Evolutionary conservation across 2,888 invertebrate genomes (phyloP).

Genomic region (Chymomyza fuscimana): DNA sequence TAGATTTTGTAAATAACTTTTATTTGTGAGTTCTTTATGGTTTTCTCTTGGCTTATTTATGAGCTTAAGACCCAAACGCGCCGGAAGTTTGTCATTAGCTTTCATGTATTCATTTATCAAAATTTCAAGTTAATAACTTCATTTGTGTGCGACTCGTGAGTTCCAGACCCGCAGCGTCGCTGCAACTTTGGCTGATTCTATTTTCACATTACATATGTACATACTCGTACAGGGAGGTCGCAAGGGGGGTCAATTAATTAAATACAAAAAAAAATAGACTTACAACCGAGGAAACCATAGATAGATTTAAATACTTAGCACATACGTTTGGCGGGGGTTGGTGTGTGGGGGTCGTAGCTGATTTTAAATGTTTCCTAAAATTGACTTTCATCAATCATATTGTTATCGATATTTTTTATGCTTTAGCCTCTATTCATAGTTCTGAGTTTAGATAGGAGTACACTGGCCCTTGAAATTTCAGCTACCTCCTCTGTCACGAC

Average conservation of each 20-base stretch:
- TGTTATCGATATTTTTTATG: too few relatives aligned
- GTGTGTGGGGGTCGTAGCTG: too few relatives aligned
- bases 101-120: slow-evolving; percentile 54
- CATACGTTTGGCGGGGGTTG: too few relatives aligned
- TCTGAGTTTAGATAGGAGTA: too few relatives aligned
- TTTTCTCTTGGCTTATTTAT: slow-evolving; percentile 37
- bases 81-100: slow-evolving; percentile 55
- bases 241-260: neutral
- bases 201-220: neutral
- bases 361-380: too few relatives aligned
- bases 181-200: slow-evolving; percentile 1
- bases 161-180: slow-evolving; percentile 40
- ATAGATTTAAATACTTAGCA: too few relatives aligned
- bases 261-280: too few relatives aligned
- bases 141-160: slow-evolving; percentile 31
- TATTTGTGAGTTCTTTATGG: neutral
- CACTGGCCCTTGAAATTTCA: too few relatives aligned
- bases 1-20: slow-evolving; percentile 25
- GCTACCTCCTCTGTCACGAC: too few relatives aligned
- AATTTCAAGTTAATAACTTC: slow-evolving; percentile 56
- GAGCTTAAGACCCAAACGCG: slow-evolving; percentile 33
- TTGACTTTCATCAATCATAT: too few relatives aligned
- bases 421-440: too few relatives aligned
- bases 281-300: too few relatives aligned
- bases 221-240: neutral